phyloP scores from a whole-genome alignment of 2,888 invertebrate genomes.

The Megamerina dolium region DNA sequence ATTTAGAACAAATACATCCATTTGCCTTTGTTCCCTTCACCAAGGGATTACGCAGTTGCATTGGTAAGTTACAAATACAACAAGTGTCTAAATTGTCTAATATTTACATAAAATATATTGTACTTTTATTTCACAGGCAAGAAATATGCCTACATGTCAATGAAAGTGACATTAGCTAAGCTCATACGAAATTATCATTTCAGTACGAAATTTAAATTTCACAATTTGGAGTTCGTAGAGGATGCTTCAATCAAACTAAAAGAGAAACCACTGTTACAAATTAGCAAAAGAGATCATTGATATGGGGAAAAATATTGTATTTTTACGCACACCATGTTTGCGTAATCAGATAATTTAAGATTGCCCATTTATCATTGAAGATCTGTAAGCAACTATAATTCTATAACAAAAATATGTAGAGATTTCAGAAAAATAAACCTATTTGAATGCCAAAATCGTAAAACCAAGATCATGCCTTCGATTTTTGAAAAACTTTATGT shows the following conservation, averaged over 20 bases:
- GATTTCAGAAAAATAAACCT: too few relatives aligned
- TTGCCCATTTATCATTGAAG: too few relatives aligned
- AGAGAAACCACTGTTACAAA: slow-evolving; percentile 29
- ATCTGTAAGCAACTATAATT: too few relatives aligned
- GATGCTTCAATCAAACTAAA: slow-evolving; percentile 40
- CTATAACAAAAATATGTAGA: too few relatives aligned
- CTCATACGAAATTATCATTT: slow-evolving; percentile 40
- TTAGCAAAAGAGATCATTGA: slow-evolving; percentile 25
- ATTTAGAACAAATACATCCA: slow-evolving; percentile 38
- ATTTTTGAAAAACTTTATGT: too few relatives aligned
- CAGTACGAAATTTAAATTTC: slow-evolving; percentile 35
- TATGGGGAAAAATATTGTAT: too few relatives aligned
- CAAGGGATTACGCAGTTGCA: slow-evolving; percentile 44
- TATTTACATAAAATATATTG: not conserved
- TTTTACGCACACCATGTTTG: too few relatives aligned
- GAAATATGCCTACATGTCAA: slow-evolving; percentile 39
- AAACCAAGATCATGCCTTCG: too few relatives aligned
- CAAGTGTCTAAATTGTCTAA: not conserved
- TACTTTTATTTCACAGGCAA: slow-evolving; percentile 31
- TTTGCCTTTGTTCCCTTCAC: slow-evolving; percentile 45
- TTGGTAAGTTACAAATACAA: slow-evolving; percentile 30
- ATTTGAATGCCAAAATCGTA: too few relatives aligned
- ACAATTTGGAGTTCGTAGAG: slow-evolving; percentile 41
- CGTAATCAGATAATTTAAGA: too few relatives aligned
- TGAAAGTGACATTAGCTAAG: slow-evolving; percentile 39